Evolutionary conservation across 2,113 vertebrate genomes (phyloP).

Genomic region (Malurus elegans): DNA sequence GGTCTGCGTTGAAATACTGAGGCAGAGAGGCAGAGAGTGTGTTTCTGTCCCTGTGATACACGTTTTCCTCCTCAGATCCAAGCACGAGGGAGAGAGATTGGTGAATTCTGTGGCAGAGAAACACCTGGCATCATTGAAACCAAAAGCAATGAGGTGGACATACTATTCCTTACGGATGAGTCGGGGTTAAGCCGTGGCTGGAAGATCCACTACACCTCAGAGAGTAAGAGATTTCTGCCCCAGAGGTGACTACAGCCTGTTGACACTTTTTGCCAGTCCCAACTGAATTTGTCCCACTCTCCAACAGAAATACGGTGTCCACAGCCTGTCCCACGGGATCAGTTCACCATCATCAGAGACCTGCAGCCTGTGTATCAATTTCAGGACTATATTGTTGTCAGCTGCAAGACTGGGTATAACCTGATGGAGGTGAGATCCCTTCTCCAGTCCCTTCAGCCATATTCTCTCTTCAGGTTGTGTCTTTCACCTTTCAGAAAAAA

Average conservation of each 20-base stretch:
- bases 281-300: not conserved
- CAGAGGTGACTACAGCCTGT: not conserved
- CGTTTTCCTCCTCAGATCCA: slow-evolving; percentile 63
- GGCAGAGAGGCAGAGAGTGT: not conserved
- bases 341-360: slow-evolving; percentile 73
- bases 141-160: slow-evolving; percentile 73
- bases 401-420: slow-evolving; percentile 74
- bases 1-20: not conserved
- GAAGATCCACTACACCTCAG: slow-evolving; percentile 74
- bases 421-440: slow-evolving; percentile 71
- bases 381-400: slow-evolving; percentile 73
- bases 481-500: not conserved
- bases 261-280: not conserved
- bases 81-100: slow-evolving; percentile 41
- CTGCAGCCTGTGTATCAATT: slow-evolving; percentile 69
- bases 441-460: not conserved
- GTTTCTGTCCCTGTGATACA: not conserved
- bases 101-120: slow-evolving; percentile 72
- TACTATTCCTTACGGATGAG: slow-evolving; percentile 77
- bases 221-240: slow-evolving; percentile 60
- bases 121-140: slow-evolving; percentile 69
- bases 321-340: slow-evolving; percentile 66
- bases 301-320: slow-evolving; percentile 73
- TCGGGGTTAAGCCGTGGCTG: slow-evolving; percentile 79
- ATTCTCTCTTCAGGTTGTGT: not conserved